Evolutionary conservation across 2,888 invertebrate species (phyloP).

Genomic region (Nephrotoma guestfalica): DNA sequence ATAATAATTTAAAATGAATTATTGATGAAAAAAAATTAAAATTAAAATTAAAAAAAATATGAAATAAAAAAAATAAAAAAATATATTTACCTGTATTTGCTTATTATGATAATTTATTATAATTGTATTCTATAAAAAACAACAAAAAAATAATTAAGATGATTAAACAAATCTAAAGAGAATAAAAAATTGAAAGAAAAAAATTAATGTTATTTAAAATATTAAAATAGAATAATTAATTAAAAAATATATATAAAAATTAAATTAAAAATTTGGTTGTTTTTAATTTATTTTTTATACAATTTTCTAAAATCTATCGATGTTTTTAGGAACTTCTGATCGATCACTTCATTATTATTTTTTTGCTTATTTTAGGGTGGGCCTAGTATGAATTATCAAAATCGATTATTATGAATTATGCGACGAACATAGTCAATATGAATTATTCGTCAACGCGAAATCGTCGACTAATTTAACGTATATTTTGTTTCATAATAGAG

Average conservation of each 20-base stretch:
- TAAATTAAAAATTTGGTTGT: neutral
- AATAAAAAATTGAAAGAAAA: neutral
- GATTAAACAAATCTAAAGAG: neutral
- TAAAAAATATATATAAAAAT: neutral
- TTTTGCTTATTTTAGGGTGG: no score
- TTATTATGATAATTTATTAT: constrained; percentile 4
- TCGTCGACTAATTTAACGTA: no score
- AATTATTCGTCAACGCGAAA: no score
- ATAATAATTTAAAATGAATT: neutral
- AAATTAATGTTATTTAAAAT: neutral
- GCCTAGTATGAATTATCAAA: no score
- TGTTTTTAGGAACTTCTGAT: no score
- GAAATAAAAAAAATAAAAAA: neutral
- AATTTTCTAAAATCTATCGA: no score
- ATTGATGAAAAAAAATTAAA: neutral
- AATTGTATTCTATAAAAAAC: neutral
- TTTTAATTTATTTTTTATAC: neutral
- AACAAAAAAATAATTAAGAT: neutral
- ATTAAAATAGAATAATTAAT: neutral
- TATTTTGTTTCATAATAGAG: no score
- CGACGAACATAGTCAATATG: no score
- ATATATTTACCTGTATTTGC: constrained; percentile 4
- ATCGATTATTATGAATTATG: no score
- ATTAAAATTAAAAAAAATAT: neutral
- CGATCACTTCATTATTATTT: no score